Evolutionary conservation across 2,888 invertebrate genomes (phyloP).

Genomic region (Elysia crispata): DNA sequence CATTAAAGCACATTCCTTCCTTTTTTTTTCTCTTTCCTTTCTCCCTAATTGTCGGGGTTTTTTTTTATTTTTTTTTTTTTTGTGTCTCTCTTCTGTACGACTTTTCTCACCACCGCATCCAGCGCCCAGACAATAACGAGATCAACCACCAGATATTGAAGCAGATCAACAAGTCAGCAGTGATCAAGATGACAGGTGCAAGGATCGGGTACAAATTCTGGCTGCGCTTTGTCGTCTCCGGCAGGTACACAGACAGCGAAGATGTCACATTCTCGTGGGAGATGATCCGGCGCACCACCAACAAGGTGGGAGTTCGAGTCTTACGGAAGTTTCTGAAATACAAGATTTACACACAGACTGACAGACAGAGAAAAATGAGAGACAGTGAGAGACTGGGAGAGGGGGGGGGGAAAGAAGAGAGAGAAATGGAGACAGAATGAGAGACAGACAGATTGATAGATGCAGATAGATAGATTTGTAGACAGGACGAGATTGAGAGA

Average conservation of each 20-base stretch:
- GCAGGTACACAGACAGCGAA: constrained; percentile 44
- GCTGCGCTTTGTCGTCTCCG: constrained; percentile 45
- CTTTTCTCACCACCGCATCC: neutral
- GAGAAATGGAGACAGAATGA: neutral
- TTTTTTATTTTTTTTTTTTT: too few relatives aligned
- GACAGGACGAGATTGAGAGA: too few relatives aligned
- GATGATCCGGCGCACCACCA: constrained; percentile 43
- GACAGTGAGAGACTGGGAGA: neutral
- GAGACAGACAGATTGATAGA: neutral
- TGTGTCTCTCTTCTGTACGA: neutral
- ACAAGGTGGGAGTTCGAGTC: constrained; percentile 24
- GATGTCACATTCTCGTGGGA: constrained; percentile 48
- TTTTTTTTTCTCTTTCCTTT: too few relatives aligned
- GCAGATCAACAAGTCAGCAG: constrained; percentile 46
- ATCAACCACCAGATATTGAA: constrained; percentile 46
- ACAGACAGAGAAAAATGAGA: neutral
- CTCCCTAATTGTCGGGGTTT: neutral
- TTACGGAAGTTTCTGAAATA: too few relatives aligned
- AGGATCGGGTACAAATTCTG: constrained; percentile 45
- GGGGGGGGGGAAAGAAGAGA: neutral
- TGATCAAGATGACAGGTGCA: constrained; percentile 48
- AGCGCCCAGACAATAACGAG: constrained; percentile 47
- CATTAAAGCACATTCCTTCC: too few relatives aligned
- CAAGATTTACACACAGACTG: neutral
- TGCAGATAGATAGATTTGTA: too few relatives aligned